A percentile compares a stretch with the other conserved stretches of the same genome.
Evolutionary conservation across 2,888 invertebrate genomes (phyloP).

Genomic region (Lepidonotus clava): DNA sequence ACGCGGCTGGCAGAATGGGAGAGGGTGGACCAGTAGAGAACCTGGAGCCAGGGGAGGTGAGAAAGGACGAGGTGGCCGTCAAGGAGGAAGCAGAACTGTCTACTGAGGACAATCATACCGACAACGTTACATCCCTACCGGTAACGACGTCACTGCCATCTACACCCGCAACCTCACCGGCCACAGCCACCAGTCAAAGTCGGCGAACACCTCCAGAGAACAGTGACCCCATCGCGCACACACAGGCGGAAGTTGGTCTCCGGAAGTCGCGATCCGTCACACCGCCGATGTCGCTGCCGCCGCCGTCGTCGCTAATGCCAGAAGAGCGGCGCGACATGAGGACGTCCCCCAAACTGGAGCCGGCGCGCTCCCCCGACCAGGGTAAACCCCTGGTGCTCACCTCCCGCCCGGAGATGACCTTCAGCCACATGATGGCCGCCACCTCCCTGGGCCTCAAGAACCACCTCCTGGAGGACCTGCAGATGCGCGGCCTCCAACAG

Average conservation of each 20-base stretch:
- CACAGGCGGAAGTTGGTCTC: too few species aligned
- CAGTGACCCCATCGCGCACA: too few species aligned
- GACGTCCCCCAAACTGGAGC: background rate
- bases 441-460: constrained; percentile 30
- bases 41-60: background rate
- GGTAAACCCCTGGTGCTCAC: background rate
- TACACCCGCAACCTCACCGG: background rate
- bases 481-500: constrained; percentile 46
- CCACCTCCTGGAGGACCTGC: constrained; percentile 51
- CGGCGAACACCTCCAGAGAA: too few species aligned
- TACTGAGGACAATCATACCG: background rate
- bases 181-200: too few species aligned
- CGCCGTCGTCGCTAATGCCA: background rate
- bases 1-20: background rate
- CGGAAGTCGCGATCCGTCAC: background rate
- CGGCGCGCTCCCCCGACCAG: background rate
- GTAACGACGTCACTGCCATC: background rate
- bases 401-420: constrained; percentile 26
- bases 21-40: background rate
- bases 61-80: background rate
- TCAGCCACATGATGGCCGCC: constrained; percentile 53
- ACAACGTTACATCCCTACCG: background rate
- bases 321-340: background rate
- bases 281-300: background rate
- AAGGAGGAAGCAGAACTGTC: background rate